A percentile compares a stretch with the other conserved stretches of the same genome.
Evolutionary conservation across 2,888 invertebrate species (phyloP).

Genomic region (Hirtodrosophila duncani): DNA sequence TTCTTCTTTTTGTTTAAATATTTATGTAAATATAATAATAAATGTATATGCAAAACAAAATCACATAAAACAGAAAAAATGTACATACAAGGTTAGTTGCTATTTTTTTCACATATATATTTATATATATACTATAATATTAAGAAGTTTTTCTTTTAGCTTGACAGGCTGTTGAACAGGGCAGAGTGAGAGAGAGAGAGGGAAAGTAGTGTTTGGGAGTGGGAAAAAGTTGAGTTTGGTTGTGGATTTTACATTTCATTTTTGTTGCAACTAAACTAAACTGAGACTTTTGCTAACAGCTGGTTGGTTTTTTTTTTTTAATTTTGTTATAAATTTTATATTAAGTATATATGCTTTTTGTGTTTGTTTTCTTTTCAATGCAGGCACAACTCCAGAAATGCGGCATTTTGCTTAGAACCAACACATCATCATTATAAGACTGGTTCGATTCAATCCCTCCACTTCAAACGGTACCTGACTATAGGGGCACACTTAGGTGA

Average conservation of each 20-base stretch:
- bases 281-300: constrained; percentile 46
- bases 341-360: constrained; percentile 28
- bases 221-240: constrained; percentile 15
- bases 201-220: not conserved
- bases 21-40: constrained; percentile 14
- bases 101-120: constrained; percentile 14
- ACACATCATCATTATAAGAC: too few species aligned
- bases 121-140: constrained; percentile 8
- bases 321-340: too few species aligned
- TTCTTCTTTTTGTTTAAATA: constrained; percentile 23
- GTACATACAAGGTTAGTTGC: constrained; percentile 38
- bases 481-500: too few species aligned
- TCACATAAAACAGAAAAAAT: constrained; percentile 59
- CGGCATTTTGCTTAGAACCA: too few species aligned
- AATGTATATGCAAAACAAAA: constrained; percentile 31
- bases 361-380: constrained; percentile 1
- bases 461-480: too few species aligned
- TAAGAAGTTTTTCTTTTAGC: not conserved
- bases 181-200: constrained; percentile 38
- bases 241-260: constrained; percentile 40
- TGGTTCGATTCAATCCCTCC: too few species aligned
- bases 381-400: too few species aligned
- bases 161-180: constrained; percentile 44
- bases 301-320: constrained; percentile 27
- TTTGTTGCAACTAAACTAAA: constrained; percentile 57